Conservation (phyloP, 2,797 vertebrate genomes). For the Novumbra hubbsi region DNA sequence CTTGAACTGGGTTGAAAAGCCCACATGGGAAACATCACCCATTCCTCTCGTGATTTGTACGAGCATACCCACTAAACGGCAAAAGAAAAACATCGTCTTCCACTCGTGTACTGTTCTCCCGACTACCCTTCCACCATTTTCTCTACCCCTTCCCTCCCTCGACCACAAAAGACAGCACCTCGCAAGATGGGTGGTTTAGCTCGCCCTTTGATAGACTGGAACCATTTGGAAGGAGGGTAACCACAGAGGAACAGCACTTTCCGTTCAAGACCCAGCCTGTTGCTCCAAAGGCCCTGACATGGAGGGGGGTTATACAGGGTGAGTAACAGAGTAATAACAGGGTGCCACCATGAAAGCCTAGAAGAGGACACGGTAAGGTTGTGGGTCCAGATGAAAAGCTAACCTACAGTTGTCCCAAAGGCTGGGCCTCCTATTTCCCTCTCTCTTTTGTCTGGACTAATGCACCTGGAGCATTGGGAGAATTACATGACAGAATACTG, state of each 20-base stretch:
- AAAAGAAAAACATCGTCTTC: conserved; percentile 39
- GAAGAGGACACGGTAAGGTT: background rate
- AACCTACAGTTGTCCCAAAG: background rate
- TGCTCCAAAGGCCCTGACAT: conserved; percentile 55
- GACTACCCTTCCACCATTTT: conserved; percentile 26
- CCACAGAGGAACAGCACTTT: conserved; percentile 53
- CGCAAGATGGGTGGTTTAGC: conserved; percentile 58
- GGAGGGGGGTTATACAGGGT: conserved; percentile 31
- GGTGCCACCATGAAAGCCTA: background rate
- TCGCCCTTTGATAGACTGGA: conserved; percentile 60
- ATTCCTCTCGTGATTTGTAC: conserved; percentile 41
- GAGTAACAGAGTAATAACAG: conserved; percentile 5
- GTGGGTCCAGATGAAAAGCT: background rate
- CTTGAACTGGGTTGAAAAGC: conserved; percentile 26
- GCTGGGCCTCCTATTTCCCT: background rate
- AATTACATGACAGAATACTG: background rate
- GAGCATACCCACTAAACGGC: conserved; percentile 24
- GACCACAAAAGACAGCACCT: conserved; percentile 56
- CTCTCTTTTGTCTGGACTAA: background rate
- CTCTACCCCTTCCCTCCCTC: conserved; percentile 14
- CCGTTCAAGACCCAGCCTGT: conserved; percentile 64
- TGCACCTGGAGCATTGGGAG: background rate
- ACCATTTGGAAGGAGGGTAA: conserved; percentile 47
- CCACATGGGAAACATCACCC: conserved; percentile 49
- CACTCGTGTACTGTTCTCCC: conserved; percentile 42